A percentile compares a stretch with the other conserved stretches of the same genome.
Conservation (phyloP, 2,888 invertebrate species). For the Dynastes maya region DNA sequence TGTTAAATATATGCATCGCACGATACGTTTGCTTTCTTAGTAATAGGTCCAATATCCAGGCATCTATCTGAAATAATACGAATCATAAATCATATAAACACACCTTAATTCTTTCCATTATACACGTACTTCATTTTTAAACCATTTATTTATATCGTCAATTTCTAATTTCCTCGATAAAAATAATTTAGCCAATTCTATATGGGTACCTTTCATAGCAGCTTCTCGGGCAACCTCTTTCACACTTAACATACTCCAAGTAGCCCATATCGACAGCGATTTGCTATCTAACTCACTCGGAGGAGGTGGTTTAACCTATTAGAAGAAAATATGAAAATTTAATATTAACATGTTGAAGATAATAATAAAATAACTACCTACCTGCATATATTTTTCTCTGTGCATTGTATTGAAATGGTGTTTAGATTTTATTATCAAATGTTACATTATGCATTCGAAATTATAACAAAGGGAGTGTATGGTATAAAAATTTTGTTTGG, state of each 20-base stretch:
- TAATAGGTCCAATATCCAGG: conserved; percentile 78
- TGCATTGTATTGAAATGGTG: conserved; percentile 11
- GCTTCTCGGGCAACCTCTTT: conserved; percentile 80
- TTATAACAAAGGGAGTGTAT: conserved; percentile 7
- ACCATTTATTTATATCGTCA: conserved; percentile 73
- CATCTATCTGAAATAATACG: conserved; percentile 73
- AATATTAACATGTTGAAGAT: background rate
- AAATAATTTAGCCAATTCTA: conserved; percentile 75
- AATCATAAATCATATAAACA: conserved; percentile 47
- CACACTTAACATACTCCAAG: conserved; percentile 77
- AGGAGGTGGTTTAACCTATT: conserved; percentile 59
- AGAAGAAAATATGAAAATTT: background rate
- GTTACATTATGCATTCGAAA: conserved; percentile 13
- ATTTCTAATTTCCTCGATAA: conserved; percentile 73
- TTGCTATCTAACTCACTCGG: conserved; percentile 65
- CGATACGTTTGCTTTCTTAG: conserved; percentile 77
- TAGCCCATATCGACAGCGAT: conserved; percentile 74
- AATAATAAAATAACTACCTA: conserved; percentile 22
- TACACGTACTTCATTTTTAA: conserved; percentile 73
- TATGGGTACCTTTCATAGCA: conserved; percentile 78
- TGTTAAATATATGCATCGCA: conserved; percentile 77
- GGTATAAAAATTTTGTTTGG: background rate
- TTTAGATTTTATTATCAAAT: background rate
- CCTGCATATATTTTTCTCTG: conserved; percentile 40
- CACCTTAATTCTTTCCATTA: conserved; percentile 22